Percentiles rank a stretch among this genome's conserved stretches.
Conservation (phyloP, 2,888 invertebrate genomes). For the Andrena hattorfiana region DNA sequence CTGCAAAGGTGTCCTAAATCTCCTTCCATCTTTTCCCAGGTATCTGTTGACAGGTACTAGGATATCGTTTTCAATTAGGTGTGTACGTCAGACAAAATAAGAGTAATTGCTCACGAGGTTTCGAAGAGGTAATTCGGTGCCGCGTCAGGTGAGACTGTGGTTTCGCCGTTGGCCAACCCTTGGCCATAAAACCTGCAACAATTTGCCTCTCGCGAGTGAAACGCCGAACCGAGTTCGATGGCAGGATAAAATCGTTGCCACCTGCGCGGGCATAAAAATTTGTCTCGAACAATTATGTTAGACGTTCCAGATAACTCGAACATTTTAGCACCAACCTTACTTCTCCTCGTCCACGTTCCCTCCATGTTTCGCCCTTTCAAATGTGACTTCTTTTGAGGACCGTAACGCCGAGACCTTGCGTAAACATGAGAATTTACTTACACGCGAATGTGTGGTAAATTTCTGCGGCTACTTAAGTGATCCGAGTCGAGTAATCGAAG, state of each 20-base stretch:
- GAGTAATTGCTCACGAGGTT: constrained; percentile 19
- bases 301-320: neutral
- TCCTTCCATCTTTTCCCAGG: too few relatives aligned
- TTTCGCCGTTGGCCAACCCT: constrained; percentile 28
- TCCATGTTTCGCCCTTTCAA: neutral
- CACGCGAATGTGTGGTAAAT: too few relatives aligned
- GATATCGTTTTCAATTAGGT: neutral
- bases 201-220: constrained; percentile 46
- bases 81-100: constrained; percentile 4
- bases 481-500: too few relatives aligned
- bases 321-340: neutral
- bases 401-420: neutral
- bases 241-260: constrained; percentile 28
- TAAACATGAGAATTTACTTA: neutral
- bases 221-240: constrained; percentile 28
- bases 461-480: too few relatives aligned
- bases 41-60: too few relatives aligned
- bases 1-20: too few relatives aligned
- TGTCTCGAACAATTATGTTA: constrained; percentile 10
- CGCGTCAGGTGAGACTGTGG: constrained; percentile 53
- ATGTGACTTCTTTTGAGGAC: neutral
- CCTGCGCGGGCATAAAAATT: constrained; percentile 23
- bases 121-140: constrained; percentile 22
- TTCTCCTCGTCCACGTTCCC: neutral
- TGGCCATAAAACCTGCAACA: constrained; percentile 55